phyloP scores from a whole-genome alignment of 2,113 vertebrate species.

The Oryzias woworae region DNA sequence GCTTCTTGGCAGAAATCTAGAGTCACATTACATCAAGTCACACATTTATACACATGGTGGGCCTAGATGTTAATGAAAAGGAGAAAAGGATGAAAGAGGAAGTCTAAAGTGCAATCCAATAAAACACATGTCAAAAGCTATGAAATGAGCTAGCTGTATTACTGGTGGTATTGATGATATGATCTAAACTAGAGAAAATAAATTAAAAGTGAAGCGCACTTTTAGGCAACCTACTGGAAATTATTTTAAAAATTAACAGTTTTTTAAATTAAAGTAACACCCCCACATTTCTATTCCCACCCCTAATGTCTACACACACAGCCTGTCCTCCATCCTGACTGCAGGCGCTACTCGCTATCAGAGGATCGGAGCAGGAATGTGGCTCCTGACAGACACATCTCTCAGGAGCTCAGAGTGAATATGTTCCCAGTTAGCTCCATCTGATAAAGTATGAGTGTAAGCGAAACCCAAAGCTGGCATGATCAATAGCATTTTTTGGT shows the following conservation, averaged over 20 bases:
- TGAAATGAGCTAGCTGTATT: too few species aligned
- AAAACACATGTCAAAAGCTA: too few species aligned
- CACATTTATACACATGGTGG: constrained; percentile 40
- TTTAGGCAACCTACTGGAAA: too few species aligned
- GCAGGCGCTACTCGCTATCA: constrained; percentile 67
- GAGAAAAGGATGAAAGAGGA: constrained; percentile 22
- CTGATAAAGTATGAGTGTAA: constrained; percentile 75
- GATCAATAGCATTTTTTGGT: constrained; percentile 71
- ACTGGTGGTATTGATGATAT: too few species aligned
- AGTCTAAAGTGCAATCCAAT: background rate
- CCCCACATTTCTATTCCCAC: constrained; percentile 25
- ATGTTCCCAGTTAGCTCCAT: constrained; percentile 77
- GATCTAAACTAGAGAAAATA: too few species aligned
- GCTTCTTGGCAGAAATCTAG: constrained; percentile 20
- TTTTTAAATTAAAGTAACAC: constrained; percentile 44
- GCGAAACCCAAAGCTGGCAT: constrained; percentile 66
- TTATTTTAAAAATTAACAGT: background rate
- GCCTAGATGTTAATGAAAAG: constrained; percentile 15
- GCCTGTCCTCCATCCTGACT: constrained; percentile 50
- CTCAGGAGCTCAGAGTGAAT: constrained; percentile 65
- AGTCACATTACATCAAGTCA: constrained; percentile 43
- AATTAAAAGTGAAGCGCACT: too few species aligned
- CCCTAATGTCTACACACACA: constrained; percentile 30
- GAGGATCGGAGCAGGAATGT: constrained; percentile 73
- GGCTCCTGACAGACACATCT: constrained; percentile 73